Base-by-base conservation (phyloP, 2,113 vertebrate species). In the Urocynchramus pylzowi region DNA sequence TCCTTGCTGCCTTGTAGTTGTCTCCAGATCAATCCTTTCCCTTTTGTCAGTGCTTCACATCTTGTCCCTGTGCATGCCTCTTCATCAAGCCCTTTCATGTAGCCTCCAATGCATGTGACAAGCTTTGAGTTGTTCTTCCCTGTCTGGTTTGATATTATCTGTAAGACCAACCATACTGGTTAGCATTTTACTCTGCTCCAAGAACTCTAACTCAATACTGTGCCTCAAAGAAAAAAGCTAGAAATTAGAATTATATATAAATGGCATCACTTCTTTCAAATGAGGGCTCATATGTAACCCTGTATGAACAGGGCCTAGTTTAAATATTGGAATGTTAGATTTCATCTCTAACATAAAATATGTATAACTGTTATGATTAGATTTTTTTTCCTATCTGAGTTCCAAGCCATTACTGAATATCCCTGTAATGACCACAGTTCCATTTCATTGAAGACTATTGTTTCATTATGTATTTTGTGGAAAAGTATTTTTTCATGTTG, bases 51-150 rank as follows among this genome's bases (percentile, higher is more conserved):
- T 35, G 22, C 21, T 50, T 81, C 39, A 7, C 7, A 7, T 57
- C 56, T 63, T 73, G 28, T 31, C 54, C 2, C 0, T 35, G 13
- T 11, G 15, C 1, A 1, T 24, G 9, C 24, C 53, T 68, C 28
- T 77, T 26, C 53, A 61, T 49, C 63, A 73, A 7, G 22, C 26
- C 24, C 11, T 41, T 77, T 24, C 53, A 37, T 41, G 26, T 16
- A 56, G 49, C 20, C 11, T n/a, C 49, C 45, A n/a, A 44, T 13
- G 13, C 2, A 2, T 7, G 3, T 35, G 24, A 64, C 19, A 37
- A 35, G 57, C 9, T 45, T 30, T 35, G 39, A 37, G 44, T 56
- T 86, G 44, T 50, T 22, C 53, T 86, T 68, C 71, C 18, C 11
- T 53, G 24, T 28, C 45, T 75, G 17, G 31, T 31, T 50, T 45